Evolutionary conservation across 2,797 vertebrate species (phyloP), one percentile per base, ranked within the genome.

Genomic region (Amniataba percoides): DNA sequence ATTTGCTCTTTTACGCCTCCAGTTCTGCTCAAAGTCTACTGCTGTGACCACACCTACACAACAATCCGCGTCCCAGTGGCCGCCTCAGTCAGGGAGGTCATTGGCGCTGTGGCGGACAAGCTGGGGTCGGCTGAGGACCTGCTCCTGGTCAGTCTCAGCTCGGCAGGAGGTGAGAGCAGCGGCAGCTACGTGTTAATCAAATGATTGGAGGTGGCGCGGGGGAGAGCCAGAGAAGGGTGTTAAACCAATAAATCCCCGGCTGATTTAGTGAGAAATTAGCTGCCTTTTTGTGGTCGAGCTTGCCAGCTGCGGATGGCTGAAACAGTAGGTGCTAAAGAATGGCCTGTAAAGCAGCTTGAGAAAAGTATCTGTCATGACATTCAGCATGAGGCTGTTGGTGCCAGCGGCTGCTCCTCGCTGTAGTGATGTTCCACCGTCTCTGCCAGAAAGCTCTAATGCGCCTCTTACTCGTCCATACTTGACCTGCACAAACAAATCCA

Each of bases 11-110:
- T 86, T 76, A 78, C 71, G 49, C 63, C 43, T 83, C 67, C 80
- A 99, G 98, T 99, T 89, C 94, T 99, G 46, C 98, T 99, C 87
- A 99, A 99, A 94, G 98, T 99, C 60, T 98, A 97, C 93, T 99
- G 98, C 94, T 90, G 95, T 68, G 98, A 99, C 93, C 98, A 99
- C 90, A 99, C 98, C 64, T 99, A 99, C 84, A 98, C 96, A 46
- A 99, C 98, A 3, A 99, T 99, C 75, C 95, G 98, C 7, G 97
- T 97, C 55, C 95, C 96, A 0, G 95, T 99, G 64, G 94, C 94
- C 0, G 95, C 98, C 70, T 97, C 97, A 0, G 98, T 98, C 92
- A 96, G 95, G 83, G 98, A 99, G 91, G 96, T 99, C 87, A 95
- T 97, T 81, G 77, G 93, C 0, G 97, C 97, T 0, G 96, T 98